Percentiles rank a stretch among this genome's conserved stretches.
These are phyloP conservation scores for Rhodeus uyekii DNA, from an alignment of 2,797 vertebrate genomes.

Conservation along the genomic window DNA sequence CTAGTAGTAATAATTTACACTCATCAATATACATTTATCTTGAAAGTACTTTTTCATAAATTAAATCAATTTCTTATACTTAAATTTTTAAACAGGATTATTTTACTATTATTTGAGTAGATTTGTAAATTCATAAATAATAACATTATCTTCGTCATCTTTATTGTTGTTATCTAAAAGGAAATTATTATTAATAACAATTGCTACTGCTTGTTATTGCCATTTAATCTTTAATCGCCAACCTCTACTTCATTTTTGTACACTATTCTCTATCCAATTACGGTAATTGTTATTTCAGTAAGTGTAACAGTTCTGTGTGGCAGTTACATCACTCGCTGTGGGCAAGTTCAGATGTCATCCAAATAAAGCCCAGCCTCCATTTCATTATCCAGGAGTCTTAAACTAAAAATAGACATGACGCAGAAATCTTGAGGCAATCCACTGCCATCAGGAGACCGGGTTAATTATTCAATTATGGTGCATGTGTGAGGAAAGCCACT, in stretches of 20 bases:
- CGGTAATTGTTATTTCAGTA: neutral
- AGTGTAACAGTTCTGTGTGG: neutral
- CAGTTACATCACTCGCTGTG: neutral
- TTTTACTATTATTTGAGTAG: no score
- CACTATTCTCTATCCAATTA: neutral
- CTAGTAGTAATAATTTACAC: no score
- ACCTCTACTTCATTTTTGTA: no score
- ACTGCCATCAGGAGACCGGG: neutral
- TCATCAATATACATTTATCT: no score
- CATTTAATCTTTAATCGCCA: neutral
- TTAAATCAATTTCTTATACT: no score
- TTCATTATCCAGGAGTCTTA: conserved; percentile 14
- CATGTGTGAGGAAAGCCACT: neutral
- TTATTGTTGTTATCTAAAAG: neutral
- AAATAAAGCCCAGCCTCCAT: neutral
- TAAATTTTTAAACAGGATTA: no score
- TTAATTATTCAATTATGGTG: neutral
- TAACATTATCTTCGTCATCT: no score
- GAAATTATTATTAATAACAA: neutral
- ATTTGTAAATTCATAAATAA: no score
- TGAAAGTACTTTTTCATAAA: no score
- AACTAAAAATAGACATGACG: conserved; percentile 5
- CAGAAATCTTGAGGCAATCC: neutral
- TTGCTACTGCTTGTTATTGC: neutral
- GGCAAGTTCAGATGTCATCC: neutral